Conservation (phyloP, 2,888 invertebrate genomes). For the Spatulosminthurus flaviceps region DNA sequence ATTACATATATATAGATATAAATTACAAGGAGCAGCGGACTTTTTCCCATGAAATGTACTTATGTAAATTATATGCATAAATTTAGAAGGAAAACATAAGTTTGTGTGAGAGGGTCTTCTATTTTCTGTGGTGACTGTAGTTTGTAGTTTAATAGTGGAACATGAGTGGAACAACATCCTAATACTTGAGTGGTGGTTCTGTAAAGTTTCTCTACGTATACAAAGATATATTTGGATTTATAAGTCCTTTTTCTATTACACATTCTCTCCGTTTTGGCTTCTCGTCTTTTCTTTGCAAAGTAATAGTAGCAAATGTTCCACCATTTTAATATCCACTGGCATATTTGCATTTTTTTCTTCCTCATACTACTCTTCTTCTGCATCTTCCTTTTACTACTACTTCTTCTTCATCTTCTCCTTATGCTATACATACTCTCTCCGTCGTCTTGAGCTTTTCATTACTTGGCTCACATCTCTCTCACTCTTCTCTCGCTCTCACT, state of each 20-base stretch:
- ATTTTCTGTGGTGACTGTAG: no score
- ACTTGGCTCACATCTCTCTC: constrained; percentile 14
- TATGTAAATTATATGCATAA: not conserved
- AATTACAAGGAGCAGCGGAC: no score
- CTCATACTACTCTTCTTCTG: not conserved
- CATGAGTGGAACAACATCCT: constrained; percentile 18
- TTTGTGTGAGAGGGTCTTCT: not conserved
- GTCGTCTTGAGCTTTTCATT: constrained; percentile 8
- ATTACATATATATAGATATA: no score
- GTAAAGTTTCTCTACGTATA: no score
- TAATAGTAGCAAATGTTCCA: constrained; percentile 14
- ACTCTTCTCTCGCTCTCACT: not conserved
- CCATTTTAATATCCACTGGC: constrained; percentile 14
- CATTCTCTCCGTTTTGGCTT: no score
- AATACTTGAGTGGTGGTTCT: not conserved
- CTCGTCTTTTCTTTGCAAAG: not conserved
- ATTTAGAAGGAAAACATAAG: constrained; percentile 10
- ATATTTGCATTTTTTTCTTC: constrained; percentile 12
- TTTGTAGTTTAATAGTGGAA: no score
- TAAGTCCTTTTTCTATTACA: not conserved
- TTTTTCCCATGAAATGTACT: no score
- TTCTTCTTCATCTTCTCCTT: no score
- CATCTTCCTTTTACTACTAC: not conserved
- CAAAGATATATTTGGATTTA: no score
- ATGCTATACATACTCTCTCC: not conserved